These are phyloP conservation scores for Alauda arvensis DNA, from an alignment of 2,797 vertebrate genomes.

Conservation along the genomic window DNA sequence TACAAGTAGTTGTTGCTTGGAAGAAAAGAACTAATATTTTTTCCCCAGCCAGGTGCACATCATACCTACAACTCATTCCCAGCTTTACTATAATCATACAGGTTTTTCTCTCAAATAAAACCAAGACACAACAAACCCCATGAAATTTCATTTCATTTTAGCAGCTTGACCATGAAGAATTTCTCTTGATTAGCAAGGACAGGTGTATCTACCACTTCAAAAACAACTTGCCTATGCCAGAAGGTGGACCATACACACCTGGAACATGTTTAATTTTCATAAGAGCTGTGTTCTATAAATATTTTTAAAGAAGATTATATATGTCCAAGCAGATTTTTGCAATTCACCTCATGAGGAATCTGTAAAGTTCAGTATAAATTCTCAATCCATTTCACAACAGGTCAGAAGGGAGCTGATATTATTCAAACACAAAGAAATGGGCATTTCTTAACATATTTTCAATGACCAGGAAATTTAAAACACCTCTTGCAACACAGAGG, in stretches of 20 bases:
- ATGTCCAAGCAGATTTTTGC: constrained; percentile 46
- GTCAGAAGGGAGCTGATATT: constrained; percentile 50
- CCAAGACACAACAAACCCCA: neutral
- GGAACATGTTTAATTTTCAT: constrained; percentile 68
- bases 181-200: constrained; percentile 19
- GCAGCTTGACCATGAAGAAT: constrained; percentile 13
- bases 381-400: constrained; percentile 44
- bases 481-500: constrained; percentile 30
- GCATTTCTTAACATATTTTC: constrained; percentile 51
- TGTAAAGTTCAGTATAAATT: constrained; percentile 50
- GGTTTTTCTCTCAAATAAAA: neutral
- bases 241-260: constrained; percentile 49
- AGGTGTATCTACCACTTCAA: constrained; percentile 53
- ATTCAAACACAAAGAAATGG: constrained; percentile 30
- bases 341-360: constrained; percentile 44
- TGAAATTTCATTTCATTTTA: constrained; percentile 28
- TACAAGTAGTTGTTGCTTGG: neutral
- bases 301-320: constrained; percentile 52
- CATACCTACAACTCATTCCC: neutral
- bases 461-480: constrained; percentile 65
- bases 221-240: constrained; percentile 7
- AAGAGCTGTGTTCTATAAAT: constrained; percentile 55
- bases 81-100: neutral
- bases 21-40: neutral
- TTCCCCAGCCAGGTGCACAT: neutral